Conservation (phyloP, 2,113 vertebrate species). For the Peromyscus leucopus region DNA sequence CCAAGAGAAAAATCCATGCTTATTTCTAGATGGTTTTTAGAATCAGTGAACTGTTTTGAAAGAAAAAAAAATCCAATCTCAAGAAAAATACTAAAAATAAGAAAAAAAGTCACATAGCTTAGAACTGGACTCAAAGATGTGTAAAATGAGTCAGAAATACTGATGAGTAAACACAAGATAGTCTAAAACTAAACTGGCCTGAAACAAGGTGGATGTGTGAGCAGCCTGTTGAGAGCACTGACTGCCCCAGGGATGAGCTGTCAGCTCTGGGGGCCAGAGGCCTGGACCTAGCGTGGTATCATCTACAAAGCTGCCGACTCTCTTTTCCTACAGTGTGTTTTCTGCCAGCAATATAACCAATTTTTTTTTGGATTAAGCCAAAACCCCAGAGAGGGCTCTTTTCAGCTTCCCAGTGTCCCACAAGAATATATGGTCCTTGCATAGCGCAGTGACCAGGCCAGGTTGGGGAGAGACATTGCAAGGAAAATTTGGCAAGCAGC, state of each 20-base stretch:
- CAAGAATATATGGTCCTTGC: slow-evolving; percentile 12
- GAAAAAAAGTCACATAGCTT: not conserved
- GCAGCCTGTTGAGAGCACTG: not conserved
- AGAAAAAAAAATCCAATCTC: not conserved
- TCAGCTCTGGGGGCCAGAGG: not conserved
- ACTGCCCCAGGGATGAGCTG: not conserved
- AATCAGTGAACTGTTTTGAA: not conserved
- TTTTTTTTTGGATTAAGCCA: not conserved
- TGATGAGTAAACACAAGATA: not conserved
- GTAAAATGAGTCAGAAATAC: not conserved
- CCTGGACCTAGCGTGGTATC: not conserved
- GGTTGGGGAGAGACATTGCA: slow-evolving; percentile 78
- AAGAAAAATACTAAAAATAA: not conserved
- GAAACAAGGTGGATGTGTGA: not conserved
- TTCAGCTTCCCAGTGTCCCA: slow-evolving; percentile 17
- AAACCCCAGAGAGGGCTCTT: slow-evolving; percentile 29
- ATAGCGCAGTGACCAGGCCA: slow-evolving; percentile 64
- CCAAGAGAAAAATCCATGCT: not conserved
- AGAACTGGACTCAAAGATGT: slow-evolving; percentile 3
- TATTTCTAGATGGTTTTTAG: not conserved
- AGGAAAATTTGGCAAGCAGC: slow-evolving; percentile 82
- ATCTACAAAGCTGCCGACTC: not conserved
- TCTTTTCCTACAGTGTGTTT: not conserved
- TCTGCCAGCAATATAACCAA: slow-evolving; percentile 1
- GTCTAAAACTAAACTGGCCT: not conserved